Percentiles rank a stretch among this genome's conserved stretches.
These are phyloP conservation scores for Andrena trimmerana DNA, from an alignment of 2,888 invertebrate genomes.

Conservation along the genomic window DNA sequence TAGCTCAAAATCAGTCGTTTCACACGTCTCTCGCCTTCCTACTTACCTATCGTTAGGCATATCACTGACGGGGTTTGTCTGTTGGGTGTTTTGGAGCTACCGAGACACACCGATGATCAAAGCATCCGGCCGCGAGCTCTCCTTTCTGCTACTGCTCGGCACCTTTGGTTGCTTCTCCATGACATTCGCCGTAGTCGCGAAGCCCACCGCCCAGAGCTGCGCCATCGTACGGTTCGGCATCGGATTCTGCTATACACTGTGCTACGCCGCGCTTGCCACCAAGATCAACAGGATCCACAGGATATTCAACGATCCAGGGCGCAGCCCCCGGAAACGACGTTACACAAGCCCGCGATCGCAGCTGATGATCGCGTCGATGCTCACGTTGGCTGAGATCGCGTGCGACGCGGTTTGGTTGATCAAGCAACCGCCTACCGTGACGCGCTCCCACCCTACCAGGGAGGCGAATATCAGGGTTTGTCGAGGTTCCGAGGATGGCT, in stretches of 20 bases:
- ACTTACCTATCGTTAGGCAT: constrained; percentile 81
- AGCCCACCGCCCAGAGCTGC: constrained; percentile 85
- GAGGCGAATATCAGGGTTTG: constrained; percentile 81
- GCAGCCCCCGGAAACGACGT: constrained; percentile 84
- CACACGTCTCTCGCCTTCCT: not conserved
- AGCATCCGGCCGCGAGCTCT: constrained; percentile 87
- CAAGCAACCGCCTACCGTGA: constrained; percentile 84
- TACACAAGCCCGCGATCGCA: constrained; percentile 86
- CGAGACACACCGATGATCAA: constrained; percentile 87
- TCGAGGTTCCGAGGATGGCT: constrained; percentile 85
- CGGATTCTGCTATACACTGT: constrained; percentile 86
- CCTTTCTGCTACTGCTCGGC: constrained; percentile 85
- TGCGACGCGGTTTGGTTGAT: constrained; percentile 86
- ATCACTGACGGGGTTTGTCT: constrained; percentile 84
- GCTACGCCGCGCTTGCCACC: constrained; percentile 87
- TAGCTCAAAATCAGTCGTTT: too few species aligned
- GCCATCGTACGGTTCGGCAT: constrained; percentile 86
- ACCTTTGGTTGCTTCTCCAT: constrained; percentile 86
- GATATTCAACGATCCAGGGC: constrained; percentile 85
- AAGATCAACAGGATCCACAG: constrained; percentile 87
- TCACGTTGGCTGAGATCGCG: constrained; percentile 85
- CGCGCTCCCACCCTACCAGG: constrained; percentile 83
- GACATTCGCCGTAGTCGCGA: constrained; percentile 86
- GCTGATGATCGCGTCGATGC: constrained; percentile 85
- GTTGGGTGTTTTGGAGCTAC: constrained; percentile 86